Conservation (phyloP, 1,140 invertebrate genomes). For the Eupristina koningsbergeri region DNA sequence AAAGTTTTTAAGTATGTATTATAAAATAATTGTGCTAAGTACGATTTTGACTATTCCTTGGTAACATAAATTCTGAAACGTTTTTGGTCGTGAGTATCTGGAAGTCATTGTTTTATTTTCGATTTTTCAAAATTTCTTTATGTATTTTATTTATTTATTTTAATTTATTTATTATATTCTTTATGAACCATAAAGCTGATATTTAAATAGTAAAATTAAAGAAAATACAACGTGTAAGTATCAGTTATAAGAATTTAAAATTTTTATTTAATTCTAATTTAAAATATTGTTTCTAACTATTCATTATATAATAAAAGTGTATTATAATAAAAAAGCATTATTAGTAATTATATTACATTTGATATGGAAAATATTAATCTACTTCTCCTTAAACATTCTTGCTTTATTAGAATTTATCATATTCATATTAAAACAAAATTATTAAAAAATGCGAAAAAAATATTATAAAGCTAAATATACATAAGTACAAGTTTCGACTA, state of each 20-base stretch:
- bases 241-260: too few relatives aligned
- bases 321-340: background rate
- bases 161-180: too few relatives aligned
- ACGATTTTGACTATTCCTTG: conserved; percentile 34
- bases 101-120: background rate
- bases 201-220: too few relatives aligned
- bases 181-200: too few relatives aligned
- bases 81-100: background rate
- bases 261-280: background rate
- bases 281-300: background rate
- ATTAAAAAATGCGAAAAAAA: background rate
- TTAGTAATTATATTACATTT: background rate
- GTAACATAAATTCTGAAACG: conserved; percentile 11
- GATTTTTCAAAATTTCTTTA: too few relatives aligned
- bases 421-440: background rate
- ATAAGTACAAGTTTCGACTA: conserved; percentile 15
- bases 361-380: background rate
- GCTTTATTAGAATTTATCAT: background rate
- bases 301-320: background rate
- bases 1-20: background rate
- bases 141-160: too few relatives aligned
- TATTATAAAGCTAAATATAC: background rate
- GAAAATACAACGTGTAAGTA: too few relatives aligned
- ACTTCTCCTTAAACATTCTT: background rate
- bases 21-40: conserved; percentile 25